Evolutionary conservation across 1,140 invertebrate genomes (phyloP), one percentile per base, ranked within the genome.

Genomic region (Drosophila murphyi): DNA sequence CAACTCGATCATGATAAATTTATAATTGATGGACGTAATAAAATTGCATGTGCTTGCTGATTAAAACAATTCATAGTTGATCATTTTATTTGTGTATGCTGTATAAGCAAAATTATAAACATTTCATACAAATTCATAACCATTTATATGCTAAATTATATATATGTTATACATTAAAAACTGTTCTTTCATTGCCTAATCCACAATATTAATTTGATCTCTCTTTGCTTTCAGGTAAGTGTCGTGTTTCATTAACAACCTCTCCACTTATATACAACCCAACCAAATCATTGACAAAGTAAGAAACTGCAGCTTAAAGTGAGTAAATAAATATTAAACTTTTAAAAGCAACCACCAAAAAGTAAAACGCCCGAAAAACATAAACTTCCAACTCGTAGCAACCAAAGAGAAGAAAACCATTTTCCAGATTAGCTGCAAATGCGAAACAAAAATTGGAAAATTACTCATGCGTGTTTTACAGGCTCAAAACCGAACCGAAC

Each of bases 371-470:
- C 20, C 20, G 34, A 4, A 6, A 39, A 57, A 34, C 41, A 2
- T 39, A 3, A 43, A n/a, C 39, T 43, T 41, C 45, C 47, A 56
- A 50, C 35, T 39, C 62, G 6, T 20, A 20, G 20, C 20, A 20
- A 20, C 20, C 20, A 37, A 29, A 41, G 43, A 20, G 62, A 67
- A 56, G 77, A 82, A 80, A 88, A 62, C 85, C 78, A 83, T 88
- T 89, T 87, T 82, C 77, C 73, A 79, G 83, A 88, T 88, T 88
- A 88, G 77, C 73, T 71, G 45, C 56, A 80, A 82, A 89, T 89
- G 85, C 62, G 80, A 74, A 80, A 88, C 65, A 80, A 82, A 88
- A 88, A 89, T 88, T 88, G 83, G 77, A 75, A 88, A 88, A 88
- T 88, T 89, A 88, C 83, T 88, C 85, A 88, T 88, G 83, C 83